Evolutionary conservation across 2,113 vertebrate genomes (phyloP).

Genomic region (Brachyhypopomus occidentalis): DNA sequence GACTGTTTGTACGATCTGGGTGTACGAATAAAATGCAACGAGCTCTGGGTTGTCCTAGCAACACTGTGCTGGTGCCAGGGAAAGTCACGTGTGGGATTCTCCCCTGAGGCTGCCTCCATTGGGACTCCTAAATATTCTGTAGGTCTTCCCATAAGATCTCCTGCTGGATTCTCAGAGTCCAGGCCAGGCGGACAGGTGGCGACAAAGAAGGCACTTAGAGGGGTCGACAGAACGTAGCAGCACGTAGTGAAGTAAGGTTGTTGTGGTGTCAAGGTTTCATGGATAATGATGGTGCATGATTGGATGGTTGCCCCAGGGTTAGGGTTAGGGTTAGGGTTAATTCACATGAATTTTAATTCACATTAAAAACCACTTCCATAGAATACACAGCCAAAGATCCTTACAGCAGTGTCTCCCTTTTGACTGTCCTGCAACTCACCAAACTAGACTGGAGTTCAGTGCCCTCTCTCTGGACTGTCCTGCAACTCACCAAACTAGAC

Average conservation of each 20-base stretch:
- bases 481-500: too few relatives aligned
- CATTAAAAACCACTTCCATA: too few relatives aligned
- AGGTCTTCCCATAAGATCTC: neutral
- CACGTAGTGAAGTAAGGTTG: neutral
- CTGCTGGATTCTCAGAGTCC: neutral
- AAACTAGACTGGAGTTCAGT: too few relatives aligned
- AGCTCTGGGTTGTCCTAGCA: neutral
- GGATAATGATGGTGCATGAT: too few relatives aligned
- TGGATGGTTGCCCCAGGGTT: too few relatives aligned
- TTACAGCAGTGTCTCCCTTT: too few relatives aligned
- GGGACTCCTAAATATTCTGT: neutral
- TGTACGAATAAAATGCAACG: constrained; percentile 4
- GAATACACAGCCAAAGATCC: too few relatives aligned
- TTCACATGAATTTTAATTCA: too few relatives aligned
- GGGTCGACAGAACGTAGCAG: neutral
- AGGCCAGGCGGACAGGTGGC: neutral
- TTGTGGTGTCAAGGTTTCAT: too few relatives aligned
- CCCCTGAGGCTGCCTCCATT: neutral
- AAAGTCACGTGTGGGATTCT: constrained; percentile 19
- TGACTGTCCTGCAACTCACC: too few relatives aligned
- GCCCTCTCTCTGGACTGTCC: too few relatives aligned
- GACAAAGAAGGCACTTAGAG: neutral
- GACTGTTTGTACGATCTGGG: neutral
- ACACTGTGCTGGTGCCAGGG: constrained; percentile 4
- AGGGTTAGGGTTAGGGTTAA: too few relatives aligned